Percentiles rank a stretch among this genome's conserved stretches.
These are phyloP conservation scores for Xenopus borealis DNA, from an alignment of 2,113 vertebrate species.

Conservation along the genomic window DNA sequence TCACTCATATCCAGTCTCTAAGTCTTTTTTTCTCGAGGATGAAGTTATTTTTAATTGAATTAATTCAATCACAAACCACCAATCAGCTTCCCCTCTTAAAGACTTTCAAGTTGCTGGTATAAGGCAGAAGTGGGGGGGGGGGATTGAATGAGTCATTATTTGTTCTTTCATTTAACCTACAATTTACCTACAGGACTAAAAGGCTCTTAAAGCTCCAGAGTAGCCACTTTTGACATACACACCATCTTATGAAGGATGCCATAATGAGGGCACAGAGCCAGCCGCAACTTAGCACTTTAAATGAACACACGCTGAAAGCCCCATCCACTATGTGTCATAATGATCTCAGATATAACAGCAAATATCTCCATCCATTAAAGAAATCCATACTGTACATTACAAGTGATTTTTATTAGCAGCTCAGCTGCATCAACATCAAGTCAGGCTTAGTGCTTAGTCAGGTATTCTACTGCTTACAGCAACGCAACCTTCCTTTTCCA, in stretches of 20 bases:
- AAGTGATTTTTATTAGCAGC: no score
- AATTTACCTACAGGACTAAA: background rate
- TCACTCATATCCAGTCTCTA: slow-evolving; percentile 40
- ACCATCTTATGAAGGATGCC: background rate
- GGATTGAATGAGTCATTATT: slow-evolving; percentile 1
- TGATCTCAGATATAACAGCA: no score
- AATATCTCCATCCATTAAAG: no score
- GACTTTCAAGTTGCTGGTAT: slow-evolving; percentile 34
- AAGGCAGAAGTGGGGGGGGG: background rate
- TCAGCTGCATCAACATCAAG: no score
- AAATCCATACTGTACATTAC: no score
- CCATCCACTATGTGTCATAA: no score
- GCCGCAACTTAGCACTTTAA: background rate
- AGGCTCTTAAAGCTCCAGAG: background rate
- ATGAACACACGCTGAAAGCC: background rate
- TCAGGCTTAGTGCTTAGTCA: no score
- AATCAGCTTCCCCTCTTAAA: slow-evolving; percentile 30
- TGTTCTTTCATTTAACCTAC: slow-evolving; percentile 1
- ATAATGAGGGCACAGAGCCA: background rate
- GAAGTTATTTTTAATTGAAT: slow-evolving; percentile 44
- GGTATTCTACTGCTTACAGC: no score
- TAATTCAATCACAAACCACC: slow-evolving; percentile 40
- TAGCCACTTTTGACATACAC: background rate
- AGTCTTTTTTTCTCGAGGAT: slow-evolving; percentile 24
- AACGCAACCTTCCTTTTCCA: no score